phyloP scores from a whole-genome alignment of 1,140 invertebrate genomes.

The Galleria mellonella region DNA sequence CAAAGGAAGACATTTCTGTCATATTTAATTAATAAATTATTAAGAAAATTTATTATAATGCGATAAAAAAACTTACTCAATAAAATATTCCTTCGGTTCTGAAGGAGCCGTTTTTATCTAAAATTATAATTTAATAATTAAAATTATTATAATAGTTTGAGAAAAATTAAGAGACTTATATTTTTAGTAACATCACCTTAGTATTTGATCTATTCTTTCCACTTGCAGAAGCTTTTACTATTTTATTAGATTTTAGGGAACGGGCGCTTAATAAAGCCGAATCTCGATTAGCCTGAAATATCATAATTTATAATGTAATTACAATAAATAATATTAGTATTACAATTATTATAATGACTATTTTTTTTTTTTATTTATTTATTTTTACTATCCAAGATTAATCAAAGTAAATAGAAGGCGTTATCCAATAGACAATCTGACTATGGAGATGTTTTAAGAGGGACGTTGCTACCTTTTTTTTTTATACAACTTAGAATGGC shows the following conservation, averaged over 20 bases:
- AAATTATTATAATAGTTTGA: too few relatives aligned
- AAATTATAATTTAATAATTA: slow-evolving; percentile 3
- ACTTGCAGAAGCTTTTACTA: neutral
- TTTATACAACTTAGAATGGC: too few relatives aligned
- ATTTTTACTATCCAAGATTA: neutral
- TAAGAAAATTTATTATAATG: too few relatives aligned
- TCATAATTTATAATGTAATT: neutral
- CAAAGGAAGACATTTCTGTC: too few relatives aligned
- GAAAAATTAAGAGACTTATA: too few relatives aligned
- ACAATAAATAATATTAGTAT: too few relatives aligned
- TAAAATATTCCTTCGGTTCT: slow-evolving; percentile 29
- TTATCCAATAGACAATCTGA: neutral
- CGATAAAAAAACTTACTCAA: slow-evolving; percentile 24
- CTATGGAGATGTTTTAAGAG: too few relatives aligned
- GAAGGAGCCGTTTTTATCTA: slow-evolving; percentile 17
- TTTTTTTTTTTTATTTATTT: neutral
- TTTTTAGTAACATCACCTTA: too few relatives aligned
- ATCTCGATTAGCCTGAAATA: too few relatives aligned
- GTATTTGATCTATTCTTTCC: neutral
- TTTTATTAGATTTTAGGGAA: slow-evolving; percentile 1
- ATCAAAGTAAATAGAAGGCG: neutral
- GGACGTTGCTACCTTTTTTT: too few relatives aligned
- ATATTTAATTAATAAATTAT: too few relatives aligned
- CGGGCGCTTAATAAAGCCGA: slow-evolving; percentile 1
- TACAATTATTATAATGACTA: neutral